These are phyloP conservation scores for Pelecanoides urinatrix DNA, from an alignment of 2,113 vertebrate species.

Conservation along the genomic window DNA sequence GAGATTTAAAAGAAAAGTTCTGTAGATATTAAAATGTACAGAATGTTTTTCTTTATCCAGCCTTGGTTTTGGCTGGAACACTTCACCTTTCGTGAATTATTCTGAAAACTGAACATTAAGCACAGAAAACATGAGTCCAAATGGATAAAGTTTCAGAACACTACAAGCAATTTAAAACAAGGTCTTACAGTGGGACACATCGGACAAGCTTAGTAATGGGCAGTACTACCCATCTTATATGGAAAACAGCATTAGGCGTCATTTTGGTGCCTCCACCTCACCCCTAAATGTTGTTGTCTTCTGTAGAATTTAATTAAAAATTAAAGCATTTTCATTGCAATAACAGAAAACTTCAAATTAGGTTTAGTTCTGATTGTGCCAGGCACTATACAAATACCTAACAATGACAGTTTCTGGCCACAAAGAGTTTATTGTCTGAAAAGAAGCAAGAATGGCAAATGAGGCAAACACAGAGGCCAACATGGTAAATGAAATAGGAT, in stretches of 20 bases:
- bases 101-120: background rate
- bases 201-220: background rate
- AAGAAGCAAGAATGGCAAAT: background rate
- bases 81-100: background rate
- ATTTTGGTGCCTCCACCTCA: background rate
- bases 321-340: background rate
- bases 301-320: background rate
- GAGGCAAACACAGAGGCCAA: background rate
- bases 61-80: background rate
- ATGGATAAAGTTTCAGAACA: background rate
- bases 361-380: constrained; percentile 5
- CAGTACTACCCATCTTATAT: background rate
- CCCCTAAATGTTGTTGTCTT: background rate
- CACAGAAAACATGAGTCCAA: background rate
- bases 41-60: background rate
- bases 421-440: constrained; percentile 14
- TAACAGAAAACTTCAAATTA: background rate
- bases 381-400: constrained; percentile 44
- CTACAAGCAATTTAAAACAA: background rate
- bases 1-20: background rate
- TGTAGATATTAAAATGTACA: background rate
- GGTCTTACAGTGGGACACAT: background rate
- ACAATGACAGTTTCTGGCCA: constrained; percentile 15
- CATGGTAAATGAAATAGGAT: background rate
- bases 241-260: background rate